Percentiles rank a stretch among this genome's conserved stretches.
Evolutionary conservation across 92 coral and sea anemone genomes (phyloP).

Genomic region (Anthopleura xanthogrammica): DNA sequence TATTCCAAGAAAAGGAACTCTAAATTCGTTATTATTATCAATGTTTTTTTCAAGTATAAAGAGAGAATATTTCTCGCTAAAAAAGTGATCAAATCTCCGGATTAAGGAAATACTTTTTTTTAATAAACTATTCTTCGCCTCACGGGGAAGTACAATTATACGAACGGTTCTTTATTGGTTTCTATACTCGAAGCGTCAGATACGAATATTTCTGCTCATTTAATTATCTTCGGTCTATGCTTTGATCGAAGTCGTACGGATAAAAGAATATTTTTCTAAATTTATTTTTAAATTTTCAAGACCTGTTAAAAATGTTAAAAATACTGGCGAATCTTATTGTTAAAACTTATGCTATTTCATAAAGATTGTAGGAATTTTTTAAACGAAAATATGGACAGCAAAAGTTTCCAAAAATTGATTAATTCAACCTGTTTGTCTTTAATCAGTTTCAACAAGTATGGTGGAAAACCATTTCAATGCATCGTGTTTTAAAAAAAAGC

Average conservation of each 20-base stretch:
- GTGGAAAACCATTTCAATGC: no score
- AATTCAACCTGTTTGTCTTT: no score
- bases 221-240: background rate
- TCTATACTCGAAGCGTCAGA: background rate
- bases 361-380: no score
- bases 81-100: background rate
- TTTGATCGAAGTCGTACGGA: background rate
- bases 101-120: background rate
- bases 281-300: background rate
- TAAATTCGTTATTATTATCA: background rate
- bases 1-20: background rate
- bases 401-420: no score
- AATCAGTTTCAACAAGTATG: no score
- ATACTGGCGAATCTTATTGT: no score
- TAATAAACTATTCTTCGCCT: background rate
- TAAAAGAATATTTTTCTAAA: background rate
- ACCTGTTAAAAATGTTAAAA: background rate
- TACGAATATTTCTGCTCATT: background rate
- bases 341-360: no score
- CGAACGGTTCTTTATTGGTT: background rate
- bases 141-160: background rate
- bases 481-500: no score
- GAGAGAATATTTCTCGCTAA: background rate
- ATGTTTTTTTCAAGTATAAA: background rate
- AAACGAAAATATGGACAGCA: no score